Percentiles rank a stretch among this genome's conserved stretches.
Evolutionary conservation across 2,113 vertebrate species (phyloP).

Genomic region (Marcusenius ussheri): DNA sequence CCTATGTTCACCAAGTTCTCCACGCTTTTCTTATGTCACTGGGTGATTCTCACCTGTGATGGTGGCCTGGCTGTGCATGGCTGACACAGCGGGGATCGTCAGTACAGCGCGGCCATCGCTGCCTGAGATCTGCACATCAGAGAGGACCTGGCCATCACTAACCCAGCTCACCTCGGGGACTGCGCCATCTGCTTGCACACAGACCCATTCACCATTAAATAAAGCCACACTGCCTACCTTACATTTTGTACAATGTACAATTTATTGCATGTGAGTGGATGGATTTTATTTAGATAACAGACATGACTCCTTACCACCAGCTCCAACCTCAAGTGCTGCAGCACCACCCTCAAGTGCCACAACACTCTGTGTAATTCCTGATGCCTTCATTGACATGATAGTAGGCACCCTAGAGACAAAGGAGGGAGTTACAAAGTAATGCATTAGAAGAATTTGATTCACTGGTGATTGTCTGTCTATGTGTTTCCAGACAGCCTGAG

Average conservation of each 20-base stretch:
- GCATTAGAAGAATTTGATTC: no score
- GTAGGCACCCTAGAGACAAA: constrained; percentile 64
- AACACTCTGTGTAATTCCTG: constrained; percentile 74
- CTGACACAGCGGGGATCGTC: constrained; percentile 82
- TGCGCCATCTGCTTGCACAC: constrained; percentile 73
- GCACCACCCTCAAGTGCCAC: constrained; percentile 82
- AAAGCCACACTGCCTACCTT: neutral
- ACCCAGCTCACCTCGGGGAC: constrained; percentile 99
- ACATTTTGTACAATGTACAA: neutral
- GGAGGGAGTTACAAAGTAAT: neutral
- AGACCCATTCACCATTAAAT: neutral
- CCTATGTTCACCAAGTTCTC: neutral
- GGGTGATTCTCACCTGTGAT: constrained; percentile 75
- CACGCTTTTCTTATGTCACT: neutral
- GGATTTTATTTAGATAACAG: neutral
- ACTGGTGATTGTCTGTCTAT: neutral
- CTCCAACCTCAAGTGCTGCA: constrained; percentile 76
- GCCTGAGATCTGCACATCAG: constrained; percentile 93
- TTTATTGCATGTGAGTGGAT: neutral
- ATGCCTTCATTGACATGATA: constrained; percentile 72
- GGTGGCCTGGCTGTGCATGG: constrained; percentile 89
- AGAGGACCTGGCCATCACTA: constrained; percentile 96
- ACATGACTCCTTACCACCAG: constrained; percentile 67
- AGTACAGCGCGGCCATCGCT: constrained; percentile 97
- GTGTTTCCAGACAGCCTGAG: neutral